Evolutionary conservation across 2,888 invertebrate species (phyloP), one percentile per base, ranked within the genome.

Genomic region (Oscheius sp.): DNA sequence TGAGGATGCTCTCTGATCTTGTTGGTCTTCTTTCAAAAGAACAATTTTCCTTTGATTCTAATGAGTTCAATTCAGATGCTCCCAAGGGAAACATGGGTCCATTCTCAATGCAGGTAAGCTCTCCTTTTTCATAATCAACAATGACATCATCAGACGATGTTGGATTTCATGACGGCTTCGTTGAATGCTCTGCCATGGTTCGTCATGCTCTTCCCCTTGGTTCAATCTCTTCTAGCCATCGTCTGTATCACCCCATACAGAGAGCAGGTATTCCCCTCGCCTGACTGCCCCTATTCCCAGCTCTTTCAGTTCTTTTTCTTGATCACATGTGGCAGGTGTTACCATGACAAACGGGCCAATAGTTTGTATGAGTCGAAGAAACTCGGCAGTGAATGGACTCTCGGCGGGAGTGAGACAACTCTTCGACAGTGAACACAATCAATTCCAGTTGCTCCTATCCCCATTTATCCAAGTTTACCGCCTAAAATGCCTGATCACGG

Each of bases 131-230:
- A 6, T 35, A 3, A 9, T 35, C 3, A 6, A 35, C 35, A 9
- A 35, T 35, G 3, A 9, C 9, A 18, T 25, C 35, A 3, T 6
- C 35, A 69, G 16, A 41, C 5, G 23, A 41, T 78, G 69, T 70
- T 80, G 72, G 73, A 80, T 63, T 46, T 80, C 3, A 75, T 75
- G 69, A 77, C 75, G 2, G 70, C 73, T 25, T 73, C 81, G 7
- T 72, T 81, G 55, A 61, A 77, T 16, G 77, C 78, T 1, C 75
- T 81, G 73, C 81, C 81, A 2, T 81, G 79, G 78, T 79, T 81
- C 61, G 77, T 81, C n/a, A 74, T 81, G 16, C 72, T 77, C 59
- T 79, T 81, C 73, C 81, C 81, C 1, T n/a, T 81, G 56, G 81
- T 81, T 55, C 77, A 81, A 53, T 72, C 73, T 23, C 18, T 77